These are phyloP conservation scores for Tragelaphus scriptus DNA, from an alignment of 2,113 vertebrate genomes.

Conservation along the genomic window DNA sequence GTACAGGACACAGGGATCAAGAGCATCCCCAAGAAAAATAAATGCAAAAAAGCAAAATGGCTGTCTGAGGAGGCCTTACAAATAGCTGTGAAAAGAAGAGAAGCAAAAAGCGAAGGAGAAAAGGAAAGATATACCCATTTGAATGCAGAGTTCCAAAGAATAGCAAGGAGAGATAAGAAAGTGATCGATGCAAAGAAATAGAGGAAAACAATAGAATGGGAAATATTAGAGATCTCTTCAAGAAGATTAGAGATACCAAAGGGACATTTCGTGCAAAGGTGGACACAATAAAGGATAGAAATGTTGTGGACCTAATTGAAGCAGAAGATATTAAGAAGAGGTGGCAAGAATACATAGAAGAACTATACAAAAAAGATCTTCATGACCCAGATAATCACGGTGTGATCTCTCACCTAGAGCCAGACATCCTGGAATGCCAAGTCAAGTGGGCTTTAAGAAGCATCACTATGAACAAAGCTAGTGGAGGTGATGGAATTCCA, in stretches of 20 bases:
- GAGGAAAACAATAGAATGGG: not conserved
- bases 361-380: not conserved
- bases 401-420: not conserved
- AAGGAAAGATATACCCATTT: not conserved
- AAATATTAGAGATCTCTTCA: not conserved
- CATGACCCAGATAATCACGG: not conserved
- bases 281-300: not conserved
- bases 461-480: not conserved
- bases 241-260: not conserved
- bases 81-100: not conserved
- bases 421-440: not conserved
- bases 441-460: not conserved
- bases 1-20: not conserved
- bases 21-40: not conserved
- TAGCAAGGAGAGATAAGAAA: not conserved
- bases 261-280: not conserved
- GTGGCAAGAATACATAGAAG: not conserved
- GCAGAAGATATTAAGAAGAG: not conserved
- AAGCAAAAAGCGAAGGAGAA: not conserved
- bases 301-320: not conserved
- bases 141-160: not conserved
- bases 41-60: not conserved
- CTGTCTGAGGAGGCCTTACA: not conserved
- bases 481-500: not conserved
- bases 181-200: not conserved